Conservation (phyloP, 2,113 vertebrate genomes). For the Centrocercus urophasianus region DNA sequence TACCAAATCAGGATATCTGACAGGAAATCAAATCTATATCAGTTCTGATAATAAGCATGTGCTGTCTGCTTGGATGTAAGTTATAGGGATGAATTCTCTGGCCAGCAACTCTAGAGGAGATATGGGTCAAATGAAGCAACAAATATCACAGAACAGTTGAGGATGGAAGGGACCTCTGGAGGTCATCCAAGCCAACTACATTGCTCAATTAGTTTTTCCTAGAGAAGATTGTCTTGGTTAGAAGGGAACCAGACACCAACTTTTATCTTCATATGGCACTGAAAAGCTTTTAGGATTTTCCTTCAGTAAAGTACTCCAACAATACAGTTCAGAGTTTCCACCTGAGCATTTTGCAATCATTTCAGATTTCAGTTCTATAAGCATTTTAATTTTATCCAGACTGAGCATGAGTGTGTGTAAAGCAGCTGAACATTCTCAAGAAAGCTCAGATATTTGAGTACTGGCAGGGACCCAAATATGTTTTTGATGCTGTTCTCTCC, state of each 20-base stretch:
- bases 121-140: neutral
- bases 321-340: neutral
- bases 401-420: neutral
- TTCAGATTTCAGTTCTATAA: neutral
- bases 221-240: neutral
- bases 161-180: neutral
- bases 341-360: neutral
- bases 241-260: neutral
- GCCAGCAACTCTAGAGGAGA: neutral
- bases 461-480: slow-evolving; percentile 14
- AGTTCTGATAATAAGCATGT: neutral
- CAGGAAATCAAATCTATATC: neutral
- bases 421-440: neutral
- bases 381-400: slow-evolving; percentile 4
- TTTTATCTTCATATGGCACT: neutral
- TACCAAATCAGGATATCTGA: neutral
- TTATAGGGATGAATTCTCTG: neutral
- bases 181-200: neutral
- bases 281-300: neutral
- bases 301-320: neutral
- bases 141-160: neutral
- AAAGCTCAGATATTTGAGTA: slow-evolving; percentile 18
- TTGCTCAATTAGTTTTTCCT: neutral
- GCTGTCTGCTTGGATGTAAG: neutral
- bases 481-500: slow-evolving; percentile 1